These are phyloP conservation scores for Sericinus montela DNA, from an alignment of 2,888 invertebrate genomes.

Conservation along the genomic window DNA sequence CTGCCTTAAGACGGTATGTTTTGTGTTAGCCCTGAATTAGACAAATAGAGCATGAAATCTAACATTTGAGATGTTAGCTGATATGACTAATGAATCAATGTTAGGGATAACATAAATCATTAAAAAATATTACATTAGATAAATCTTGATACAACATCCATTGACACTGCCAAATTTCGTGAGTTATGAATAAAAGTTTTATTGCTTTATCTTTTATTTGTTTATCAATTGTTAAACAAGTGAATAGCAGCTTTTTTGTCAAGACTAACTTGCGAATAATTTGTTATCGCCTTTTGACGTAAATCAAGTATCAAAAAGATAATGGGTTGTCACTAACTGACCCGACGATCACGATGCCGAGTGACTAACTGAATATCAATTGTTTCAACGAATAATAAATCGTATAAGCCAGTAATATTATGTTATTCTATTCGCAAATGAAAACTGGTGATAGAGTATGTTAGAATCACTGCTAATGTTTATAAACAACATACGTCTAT, in stretches of 20 bases:
- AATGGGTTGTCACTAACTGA: constrained; percentile 29
- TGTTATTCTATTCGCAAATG: not conserved
- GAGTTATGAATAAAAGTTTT: constrained; percentile 13
- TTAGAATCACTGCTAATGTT: constrained; percentile 2
- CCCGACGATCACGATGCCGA: constrained; percentile 7
- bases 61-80: too few relatives aligned
- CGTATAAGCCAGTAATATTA: not conserved
- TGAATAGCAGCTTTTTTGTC: constrained; percentile 33
- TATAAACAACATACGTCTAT: constrained; percentile 11
- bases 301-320: constrained; percentile 39
- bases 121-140: too few relatives aligned
- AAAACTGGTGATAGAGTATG: not conserved
- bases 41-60: too few relatives aligned
- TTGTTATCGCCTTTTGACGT: constrained; percentile 46
- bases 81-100: too few relatives aligned
- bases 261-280: constrained; percentile 31
- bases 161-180: too few relatives aligned
- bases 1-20: too few relatives aligned
- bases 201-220: not conserved
- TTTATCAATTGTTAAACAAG: constrained; percentile 8
- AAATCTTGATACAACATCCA: too few relatives aligned
- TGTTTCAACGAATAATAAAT: not conserved
- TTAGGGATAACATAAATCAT: too few relatives aligned
- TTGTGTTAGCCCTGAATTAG: too few relatives aligned
- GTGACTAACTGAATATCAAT: not conserved